Evolutionary conservation across 2,797 vertebrate species (phyloP).

Genomic region (Phoxinus dragarum): DNA sequence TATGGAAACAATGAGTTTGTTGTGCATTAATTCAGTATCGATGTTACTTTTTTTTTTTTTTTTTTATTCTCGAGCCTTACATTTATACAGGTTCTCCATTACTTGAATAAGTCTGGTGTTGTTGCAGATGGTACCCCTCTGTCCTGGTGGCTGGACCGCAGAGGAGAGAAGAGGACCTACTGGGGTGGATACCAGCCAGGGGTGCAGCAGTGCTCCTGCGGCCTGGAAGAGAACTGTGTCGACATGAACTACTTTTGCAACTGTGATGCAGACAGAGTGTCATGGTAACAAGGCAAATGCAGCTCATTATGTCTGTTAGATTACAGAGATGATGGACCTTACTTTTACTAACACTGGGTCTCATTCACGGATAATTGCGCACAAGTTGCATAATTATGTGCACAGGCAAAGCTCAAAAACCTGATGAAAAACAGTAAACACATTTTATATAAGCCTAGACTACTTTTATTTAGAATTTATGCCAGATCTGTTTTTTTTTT

Average conservation of each 20-base stretch:
- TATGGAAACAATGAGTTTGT: background rate
- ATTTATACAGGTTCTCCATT: background rate
- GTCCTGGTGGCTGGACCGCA: constrained; percentile 93
- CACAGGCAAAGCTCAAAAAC: background rate
- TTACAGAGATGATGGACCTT: constrained; percentile 10
- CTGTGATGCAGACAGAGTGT: constrained; percentile 89
- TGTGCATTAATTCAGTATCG: background rate
- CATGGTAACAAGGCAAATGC: constrained; percentile 82
- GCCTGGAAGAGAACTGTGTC: constrained; percentile 92
- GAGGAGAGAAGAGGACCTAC: constrained; percentile 88
- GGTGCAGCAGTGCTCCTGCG: constrained; percentile 93
- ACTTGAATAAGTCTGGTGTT: constrained; percentile 5
- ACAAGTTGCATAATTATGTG: background rate
- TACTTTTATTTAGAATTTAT: background rate
- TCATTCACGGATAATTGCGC: constrained; percentile 1
- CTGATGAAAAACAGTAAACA: constrained; percentile 7
- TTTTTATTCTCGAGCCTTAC: background rate
- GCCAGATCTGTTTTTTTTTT: background rate
- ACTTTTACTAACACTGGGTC: background rate
- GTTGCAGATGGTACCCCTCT: constrained; percentile 89
- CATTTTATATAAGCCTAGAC: background rate
- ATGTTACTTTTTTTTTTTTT: background rate
- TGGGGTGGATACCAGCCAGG: constrained; percentile 93
- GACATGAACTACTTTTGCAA: constrained; percentile 96
- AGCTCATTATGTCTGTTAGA: constrained; percentile 23